A percentile compares a stretch with the other conserved stretches of the same genome.
Evolutionary conservation across 1,140 invertebrate species (phyloP).

Genomic region (Drosophila rhopaloa): DNA sequence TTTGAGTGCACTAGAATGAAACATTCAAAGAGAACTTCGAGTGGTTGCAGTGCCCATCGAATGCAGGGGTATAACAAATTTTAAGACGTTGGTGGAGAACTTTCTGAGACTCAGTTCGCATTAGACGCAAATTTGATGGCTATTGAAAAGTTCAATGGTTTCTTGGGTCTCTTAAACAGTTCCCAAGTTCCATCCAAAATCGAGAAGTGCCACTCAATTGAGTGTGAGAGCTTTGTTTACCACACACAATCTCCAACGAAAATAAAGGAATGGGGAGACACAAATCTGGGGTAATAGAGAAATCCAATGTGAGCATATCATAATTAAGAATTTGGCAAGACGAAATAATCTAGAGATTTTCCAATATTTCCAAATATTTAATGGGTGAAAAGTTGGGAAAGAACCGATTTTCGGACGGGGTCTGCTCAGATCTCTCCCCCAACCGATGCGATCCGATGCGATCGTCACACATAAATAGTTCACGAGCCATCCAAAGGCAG

Average conservation of each 20-base stretch:
- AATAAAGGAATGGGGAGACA: slow-evolving; percentile 16
- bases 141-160: slow-evolving; percentile 76
- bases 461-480: slow-evolving; percentile 53
- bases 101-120: slow-evolving; percentile 41
- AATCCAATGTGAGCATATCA: slow-evolving; percentile 64
- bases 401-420: background rate
- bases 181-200: slow-evolving; percentile 14
- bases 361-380: slow-evolving; percentile 58
- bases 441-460: slow-evolving; percentile 22
- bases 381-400: slow-evolving; percentile 21
- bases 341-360: slow-evolving; percentile 12
- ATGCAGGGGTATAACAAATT: slow-evolving; percentile 36
- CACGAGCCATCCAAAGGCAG: slow-evolving; percentile 28
- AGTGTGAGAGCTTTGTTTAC: slow-evolving; percentile 57
- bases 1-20: background rate
- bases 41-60: slow-evolving; percentile 35
- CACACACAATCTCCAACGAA: background rate
- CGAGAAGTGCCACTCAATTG: slow-evolving; percentile 40
- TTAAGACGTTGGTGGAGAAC: slow-evolving; percentile 12
- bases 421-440: slow-evolving; percentile 4
- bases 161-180: slow-evolving; percentile 8
- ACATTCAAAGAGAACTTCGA: slow-evolving; percentile 62
- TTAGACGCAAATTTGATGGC: slow-evolving; percentile 75
- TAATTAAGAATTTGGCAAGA: slow-evolving; percentile 69
- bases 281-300: slow-evolving; percentile 48